Evolutionary conservation across 2,113 vertebrate genomes (phyloP), one percentile per base, ranked within the genome.

Genomic region (Platichthys stellatus): DNA sequence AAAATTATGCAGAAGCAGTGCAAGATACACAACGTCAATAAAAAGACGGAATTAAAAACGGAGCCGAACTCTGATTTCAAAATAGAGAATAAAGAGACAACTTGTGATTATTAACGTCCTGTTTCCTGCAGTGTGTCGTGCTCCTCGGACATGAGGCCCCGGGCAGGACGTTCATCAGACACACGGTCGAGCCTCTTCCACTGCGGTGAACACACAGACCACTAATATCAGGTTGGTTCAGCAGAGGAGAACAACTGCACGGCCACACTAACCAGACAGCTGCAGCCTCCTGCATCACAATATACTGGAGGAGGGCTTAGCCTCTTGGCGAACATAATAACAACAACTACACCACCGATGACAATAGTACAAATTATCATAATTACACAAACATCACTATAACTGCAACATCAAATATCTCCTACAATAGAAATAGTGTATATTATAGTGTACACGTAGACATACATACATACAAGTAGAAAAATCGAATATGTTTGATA

Each of bases 221-320:
- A 82, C 89, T 87, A 89, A 92, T 90, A 88, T 84, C 84, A 86
- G 81, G 86, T 83, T 89, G 84, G 80, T 84, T 69, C 78, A 43
- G 79, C 73, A 71, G 62, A 86, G 69, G 86, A 85, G 79, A 81
- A 86, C 78, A 90, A 82, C 88, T 81, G 84, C 59, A 72, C 18
- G 13, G 83, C 87, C 82, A 18, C 88, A 84, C 56, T 81, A 73
- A 89, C 81, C 90, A 84, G 82, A 79, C 81, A 84, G 82, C 87
- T 82, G 83, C 82, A 74, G 75, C 51, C 35, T 76, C 74, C 79
- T 67, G 66, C 76, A 74, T 83, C 70, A 76, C 69, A 87, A 69
- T 75, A 74, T 21, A 23, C 35, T 67, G 3, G 15, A 61, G 26
- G 71, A 73, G 62, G 69, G 60, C 78, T 76, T 63, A 77, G 65